Evolutionary conservation across 2,888 invertebrate species (phyloP).

Genomic region (Myopa testacea): DNA sequence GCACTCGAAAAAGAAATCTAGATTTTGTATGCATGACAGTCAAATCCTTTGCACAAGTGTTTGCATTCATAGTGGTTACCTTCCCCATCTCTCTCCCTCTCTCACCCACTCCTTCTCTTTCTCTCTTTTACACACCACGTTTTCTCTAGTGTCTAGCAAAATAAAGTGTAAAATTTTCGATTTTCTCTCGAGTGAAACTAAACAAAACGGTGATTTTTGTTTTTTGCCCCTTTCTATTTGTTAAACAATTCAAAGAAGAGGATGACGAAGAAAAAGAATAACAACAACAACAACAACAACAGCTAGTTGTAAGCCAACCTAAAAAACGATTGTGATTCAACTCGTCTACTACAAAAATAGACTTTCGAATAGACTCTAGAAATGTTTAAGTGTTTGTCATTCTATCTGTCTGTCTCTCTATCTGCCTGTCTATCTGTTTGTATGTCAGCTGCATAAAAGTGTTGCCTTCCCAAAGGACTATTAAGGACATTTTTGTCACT

Average conservation of each 20-base stretch:
- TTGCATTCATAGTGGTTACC: constrained; percentile 15
- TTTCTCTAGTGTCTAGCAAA: not conserved
- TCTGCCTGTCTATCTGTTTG: not conserved
- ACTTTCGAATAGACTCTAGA: too few relatives aligned
- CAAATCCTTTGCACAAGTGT: constrained; percentile 26
- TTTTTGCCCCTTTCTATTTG: constrained; percentile 17
- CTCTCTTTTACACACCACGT: not conserved
- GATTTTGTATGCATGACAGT: not conserved
- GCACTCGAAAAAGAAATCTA: not conserved
- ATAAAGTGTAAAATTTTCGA: not conserved
- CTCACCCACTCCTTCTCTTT: not conserved
- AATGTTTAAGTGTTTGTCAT: not conserved
- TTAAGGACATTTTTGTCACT: constrained; percentile 31
- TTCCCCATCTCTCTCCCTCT: not conserved
- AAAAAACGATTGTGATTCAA: not conserved
- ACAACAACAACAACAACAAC: not conserved
- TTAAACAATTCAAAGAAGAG: constrained; percentile 10
- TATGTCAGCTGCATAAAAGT: constrained; percentile 21
- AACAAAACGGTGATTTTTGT: not conserved
- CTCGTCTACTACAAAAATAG: not conserved
- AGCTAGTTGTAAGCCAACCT: not conserved
- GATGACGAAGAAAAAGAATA: not conserved
- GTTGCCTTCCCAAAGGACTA: constrained; percentile 32
- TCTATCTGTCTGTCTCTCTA: not conserved
- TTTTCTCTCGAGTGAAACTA: constrained; percentile 19